Evolutionary conservation across 2,113 vertebrate species (phyloP).

Genomic region (Genyomyrus donnyi): DNA sequence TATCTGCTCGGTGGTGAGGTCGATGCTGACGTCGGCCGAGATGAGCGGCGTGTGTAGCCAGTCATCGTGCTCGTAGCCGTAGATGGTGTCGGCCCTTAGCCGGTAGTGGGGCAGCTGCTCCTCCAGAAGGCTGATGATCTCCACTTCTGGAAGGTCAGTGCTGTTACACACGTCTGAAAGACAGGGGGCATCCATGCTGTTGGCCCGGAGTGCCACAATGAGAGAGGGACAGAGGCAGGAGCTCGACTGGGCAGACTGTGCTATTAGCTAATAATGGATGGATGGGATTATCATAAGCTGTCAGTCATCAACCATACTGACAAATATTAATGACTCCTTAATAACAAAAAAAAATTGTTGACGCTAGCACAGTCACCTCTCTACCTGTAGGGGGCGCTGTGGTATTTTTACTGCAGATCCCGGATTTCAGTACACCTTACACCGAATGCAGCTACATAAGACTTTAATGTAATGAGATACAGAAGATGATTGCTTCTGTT

Average conservation of each 20-base stretch:
- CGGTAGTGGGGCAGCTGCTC: conserved; percentile 94
- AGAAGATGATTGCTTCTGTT: not conserved
- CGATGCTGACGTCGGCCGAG: conserved; percentile 75
- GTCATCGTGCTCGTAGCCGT: conserved; percentile 93
- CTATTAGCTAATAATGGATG: not conserved
- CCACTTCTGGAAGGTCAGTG: conserved; percentile 93
- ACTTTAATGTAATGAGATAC: not conserved
- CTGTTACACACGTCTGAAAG: conserved; percentile 93
- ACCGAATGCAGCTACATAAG: not conserved
- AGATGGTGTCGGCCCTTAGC: conserved; percentile 88
- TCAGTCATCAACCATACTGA: not conserved
- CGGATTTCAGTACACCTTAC: not conserved
- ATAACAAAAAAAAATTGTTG: not conserved
- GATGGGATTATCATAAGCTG: not conserved
- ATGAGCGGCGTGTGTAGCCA: conserved; percentile 95
- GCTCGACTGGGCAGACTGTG: not conserved
- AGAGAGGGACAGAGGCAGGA: not conserved
- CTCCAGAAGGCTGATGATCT: conserved; percentile 97
- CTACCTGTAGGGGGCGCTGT: not conserved
- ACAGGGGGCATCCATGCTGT: not conserved
- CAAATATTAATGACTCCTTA: not conserved
- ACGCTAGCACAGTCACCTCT: not conserved
- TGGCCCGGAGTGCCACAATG: not conserved
- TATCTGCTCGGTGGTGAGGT: conserved; percentile 92
- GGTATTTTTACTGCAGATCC: not conserved